Evolutionary conservation across 2,113 vertebrate genomes (phyloP).

Genomic region (Alexandromys fortis): DNA sequence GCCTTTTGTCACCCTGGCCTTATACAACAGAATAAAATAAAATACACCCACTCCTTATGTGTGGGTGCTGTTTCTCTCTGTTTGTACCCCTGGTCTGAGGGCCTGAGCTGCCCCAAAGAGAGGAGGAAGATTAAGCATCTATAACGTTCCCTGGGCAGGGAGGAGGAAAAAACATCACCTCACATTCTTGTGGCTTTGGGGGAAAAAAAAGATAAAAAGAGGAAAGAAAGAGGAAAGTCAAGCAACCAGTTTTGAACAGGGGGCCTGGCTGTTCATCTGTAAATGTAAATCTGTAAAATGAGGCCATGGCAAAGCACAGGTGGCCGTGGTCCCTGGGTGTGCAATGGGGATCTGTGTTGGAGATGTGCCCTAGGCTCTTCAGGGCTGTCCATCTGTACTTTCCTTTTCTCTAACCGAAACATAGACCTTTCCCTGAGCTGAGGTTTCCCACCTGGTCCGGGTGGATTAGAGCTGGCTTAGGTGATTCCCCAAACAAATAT

Average conservation of each 20-base stretch:
- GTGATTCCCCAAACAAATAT: slow-evolving; percentile 78
- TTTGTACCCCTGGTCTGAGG: not conserved
- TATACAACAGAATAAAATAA: not conserved
- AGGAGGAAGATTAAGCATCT: slow-evolving; percentile 55
- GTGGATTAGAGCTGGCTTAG: slow-evolving; percentile 71
- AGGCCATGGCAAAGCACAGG: slow-evolving; percentile 82
- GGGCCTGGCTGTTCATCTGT: slow-evolving; percentile 57
- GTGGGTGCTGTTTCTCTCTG: not conserved
- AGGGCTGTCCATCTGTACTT: slow-evolving; percentile 21
- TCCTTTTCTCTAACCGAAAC: slow-evolving; percentile 61
- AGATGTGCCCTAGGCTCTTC: not conserved
- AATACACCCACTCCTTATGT: not conserved
- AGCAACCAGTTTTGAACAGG: slow-evolving; percentile 75
- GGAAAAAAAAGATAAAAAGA: not conserved
- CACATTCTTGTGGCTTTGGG: slow-evolving; percentile 64
- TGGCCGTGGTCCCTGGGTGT: slow-evolving; percentile 36
- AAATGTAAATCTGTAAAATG: slow-evolving; percentile 72
- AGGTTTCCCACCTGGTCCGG: slow-evolving; percentile 73
- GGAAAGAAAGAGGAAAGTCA: slow-evolving; percentile 35
- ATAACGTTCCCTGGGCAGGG: slow-evolving; percentile 56
- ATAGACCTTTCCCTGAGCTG: slow-evolving; percentile 57
- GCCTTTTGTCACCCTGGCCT: not conserved
- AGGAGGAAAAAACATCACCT: slow-evolving; percentile 62
- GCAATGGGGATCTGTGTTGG: slow-evolving; percentile 22
- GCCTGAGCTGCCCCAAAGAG: slow-evolving; percentile 30